Evolutionary conservation across 2,113 vertebrate genomes (phyloP).

Genomic region (Carassius auratus): DNA sequence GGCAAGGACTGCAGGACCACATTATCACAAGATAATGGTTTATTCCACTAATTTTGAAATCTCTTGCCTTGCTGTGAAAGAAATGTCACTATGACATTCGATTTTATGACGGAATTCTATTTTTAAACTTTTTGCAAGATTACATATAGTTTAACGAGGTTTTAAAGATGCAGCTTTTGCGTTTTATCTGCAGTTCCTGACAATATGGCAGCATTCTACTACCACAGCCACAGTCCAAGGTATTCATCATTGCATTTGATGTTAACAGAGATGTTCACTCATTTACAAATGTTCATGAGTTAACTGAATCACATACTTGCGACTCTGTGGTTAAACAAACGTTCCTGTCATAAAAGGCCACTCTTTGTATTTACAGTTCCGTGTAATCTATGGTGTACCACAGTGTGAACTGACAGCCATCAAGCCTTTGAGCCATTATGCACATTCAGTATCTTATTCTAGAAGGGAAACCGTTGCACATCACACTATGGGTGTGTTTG

Average conservation of each 20-base stretch:
- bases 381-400: slow-evolving; percentile 20
- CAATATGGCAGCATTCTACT: slow-evolving; percentile 40
- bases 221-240: slow-evolving; percentile 19
- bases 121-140: slow-evolving; percentile 17
- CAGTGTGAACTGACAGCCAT: slow-evolving; percentile 43
- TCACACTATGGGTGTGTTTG: slow-evolving; percentile 4
- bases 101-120: slow-evolving; percentile 33
- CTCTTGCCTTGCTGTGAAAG: slow-evolving; percentile 1
- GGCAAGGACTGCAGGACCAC: slow-evolving; percentile 44
- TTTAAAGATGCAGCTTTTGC: slow-evolving; percentile 19
- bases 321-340: neutral
- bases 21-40: slow-evolving; percentile 34
- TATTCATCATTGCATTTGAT: slow-evolving; percentile 18
- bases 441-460: slow-evolving; percentile 36
- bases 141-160: neutral
- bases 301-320: neutral
- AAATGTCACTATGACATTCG: slow-evolving; percentile 15
- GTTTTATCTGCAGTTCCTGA: slow-evolving; percentile 43
- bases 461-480: slow-evolving; percentile 28
- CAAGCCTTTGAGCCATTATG: slow-evolving; percentile 42
- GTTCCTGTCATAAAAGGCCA: neutral
- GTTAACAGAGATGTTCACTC: neutral
- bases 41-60: slow-evolving; percentile 13
- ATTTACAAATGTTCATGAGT: slow-evolving; percentile 21
- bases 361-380: slow-evolving; percentile 33